A percentile compares a stretch with the other conserved stretches of the same genome.
phyloP scores from a whole-genome alignment of 1,140 invertebrate genomes.

The Pseudomyrmex cubaensis region DNA sequence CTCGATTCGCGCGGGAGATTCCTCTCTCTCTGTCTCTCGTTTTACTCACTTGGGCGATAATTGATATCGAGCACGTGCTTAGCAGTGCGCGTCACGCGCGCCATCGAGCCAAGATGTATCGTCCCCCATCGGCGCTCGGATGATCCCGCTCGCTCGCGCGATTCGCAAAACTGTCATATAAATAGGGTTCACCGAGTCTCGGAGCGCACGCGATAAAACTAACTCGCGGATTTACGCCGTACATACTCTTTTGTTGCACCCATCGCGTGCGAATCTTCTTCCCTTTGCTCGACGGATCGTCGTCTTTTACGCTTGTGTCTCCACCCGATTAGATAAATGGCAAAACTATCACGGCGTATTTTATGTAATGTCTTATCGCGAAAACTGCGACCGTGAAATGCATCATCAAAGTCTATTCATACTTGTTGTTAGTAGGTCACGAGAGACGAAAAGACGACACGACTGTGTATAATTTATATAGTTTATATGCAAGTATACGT shows the following conservation, averaged over 20 bases:
- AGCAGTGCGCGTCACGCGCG: slow-evolving; percentile 64
- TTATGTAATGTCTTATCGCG: too few species aligned
- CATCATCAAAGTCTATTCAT: too few species aligned
- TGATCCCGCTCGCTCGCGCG: slow-evolving; percentile 47
- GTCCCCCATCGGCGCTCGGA: slow-evolving; percentile 36
- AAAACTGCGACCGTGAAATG: too few species aligned
- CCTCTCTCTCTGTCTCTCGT: slow-evolving; percentile 40
- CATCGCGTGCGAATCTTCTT: too few species aligned
- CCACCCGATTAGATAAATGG: too few species aligned
- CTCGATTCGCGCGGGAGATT: slow-evolving; percentile 66
- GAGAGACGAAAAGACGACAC: too few species aligned
- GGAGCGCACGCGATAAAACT: slow-evolving; percentile 21
- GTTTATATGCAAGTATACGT: neutral
- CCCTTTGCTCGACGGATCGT: too few species aligned
- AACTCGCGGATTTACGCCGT: neutral
- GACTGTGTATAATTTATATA: neutral
- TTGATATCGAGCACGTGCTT: slow-evolving; percentile 73
- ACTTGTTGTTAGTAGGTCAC: too few species aligned
- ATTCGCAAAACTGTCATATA: slow-evolving; percentile 31
- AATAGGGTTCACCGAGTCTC: neutral
- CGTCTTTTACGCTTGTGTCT: too few species aligned
- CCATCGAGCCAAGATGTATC: slow-evolving; percentile 32
- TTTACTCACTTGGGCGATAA: slow-evolving; percentile 64
- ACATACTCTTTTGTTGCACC: too few species aligned
- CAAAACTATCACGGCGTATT: too few species aligned